Conservation (phyloP, 2,797 vertebrate species). For the Betta splendens region DNA sequence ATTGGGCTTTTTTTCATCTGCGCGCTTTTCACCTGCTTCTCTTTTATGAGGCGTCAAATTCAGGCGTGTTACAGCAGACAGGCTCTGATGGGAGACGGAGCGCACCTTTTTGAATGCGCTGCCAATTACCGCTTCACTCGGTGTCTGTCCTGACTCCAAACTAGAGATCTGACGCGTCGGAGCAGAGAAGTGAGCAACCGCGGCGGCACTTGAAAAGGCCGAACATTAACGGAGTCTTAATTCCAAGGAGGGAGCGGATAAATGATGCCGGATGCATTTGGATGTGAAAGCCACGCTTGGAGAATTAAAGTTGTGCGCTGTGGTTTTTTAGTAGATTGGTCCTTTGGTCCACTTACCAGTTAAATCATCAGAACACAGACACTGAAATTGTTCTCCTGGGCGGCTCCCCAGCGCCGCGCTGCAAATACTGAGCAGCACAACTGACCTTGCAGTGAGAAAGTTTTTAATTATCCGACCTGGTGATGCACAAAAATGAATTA, state of each 20-base stretch:
- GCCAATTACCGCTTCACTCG: slow-evolving; percentile 60
- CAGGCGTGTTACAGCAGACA: slow-evolving; percentile 40
- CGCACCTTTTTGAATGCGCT: slow-evolving; percentile 61
- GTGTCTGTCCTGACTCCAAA: slow-evolving; percentile 55
- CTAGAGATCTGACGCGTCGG: slow-evolving; percentile 46
- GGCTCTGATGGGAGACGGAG: slow-evolving; percentile 50
- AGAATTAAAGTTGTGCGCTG: slow-evolving; percentile 35
- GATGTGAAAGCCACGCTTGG: slow-evolving; percentile 8
- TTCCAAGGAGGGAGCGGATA: slow-evolving; percentile 39
- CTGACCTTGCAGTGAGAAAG: slow-evolving; percentile 54
- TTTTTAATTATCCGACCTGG: slow-evolving; percentile 52
- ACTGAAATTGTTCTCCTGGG: slow-evolving; percentile 37
- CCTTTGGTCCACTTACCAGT: slow-evolving; percentile 30
- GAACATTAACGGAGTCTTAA: slow-evolving; percentile 38
- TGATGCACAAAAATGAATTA: slow-evolving; percentile 46
- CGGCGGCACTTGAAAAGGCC: slow-evolving; percentile 37
- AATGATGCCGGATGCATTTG: slow-evolving; percentile 29
- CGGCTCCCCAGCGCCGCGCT: slow-evolving; percentile 25
- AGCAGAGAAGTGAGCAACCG: slow-evolving; percentile 31
- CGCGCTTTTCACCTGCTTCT: slow-evolving; percentile 13
- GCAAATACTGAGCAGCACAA: slow-evolving; percentile 14
- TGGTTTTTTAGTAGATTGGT: slow-evolving; percentile 16
- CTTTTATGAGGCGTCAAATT: slow-evolving; percentile 43
- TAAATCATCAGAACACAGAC: slow-evolving; percentile 37
- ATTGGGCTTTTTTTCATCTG: slow-evolving; percentile 27